Conservation (phyloP, 2,888 invertebrate genomes). For the Phoenoteleia sp. region DNA sequence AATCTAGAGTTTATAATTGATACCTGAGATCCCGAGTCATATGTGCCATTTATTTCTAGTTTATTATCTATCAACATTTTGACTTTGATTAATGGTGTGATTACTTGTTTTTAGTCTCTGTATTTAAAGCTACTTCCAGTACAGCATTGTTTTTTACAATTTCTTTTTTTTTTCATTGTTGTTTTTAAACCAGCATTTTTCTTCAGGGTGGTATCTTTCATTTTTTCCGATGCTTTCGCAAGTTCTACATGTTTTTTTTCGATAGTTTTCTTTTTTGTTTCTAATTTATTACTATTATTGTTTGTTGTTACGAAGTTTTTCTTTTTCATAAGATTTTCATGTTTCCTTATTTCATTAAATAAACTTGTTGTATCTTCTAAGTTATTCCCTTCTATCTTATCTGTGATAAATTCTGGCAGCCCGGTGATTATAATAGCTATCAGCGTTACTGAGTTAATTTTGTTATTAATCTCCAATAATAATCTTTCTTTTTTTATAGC, state of each 20-base stretch:
- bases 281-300: conserved; percentile 31
- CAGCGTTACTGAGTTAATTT: too few relatives aligned
- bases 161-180: conserved; percentile 62
- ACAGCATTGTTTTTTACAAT: conserved; percentile 67
- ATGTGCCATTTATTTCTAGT: conserved; percentile 57
- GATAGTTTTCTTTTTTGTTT: conserved; percentile 70
- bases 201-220: conserved; percentile 64
- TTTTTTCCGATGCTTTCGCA: conserved; percentile 76
- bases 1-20: conserved; percentile 72
- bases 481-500: conserved; percentile 71
- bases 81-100: conserved; percentile 73
- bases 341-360: conserved; percentile 78
- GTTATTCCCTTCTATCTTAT: conserved; percentile 79
- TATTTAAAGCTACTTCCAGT: conserved; percentile 64
- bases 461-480: too few relatives aligned
- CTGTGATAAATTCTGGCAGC: conserved; percentile 77
- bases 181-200: conserved; percentile 70
- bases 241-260: conserved; percentile 73
- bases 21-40: conserved; percentile 74
- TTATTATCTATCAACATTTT: conserved; percentile 67
- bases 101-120: conserved; percentile 67
- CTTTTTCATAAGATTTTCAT: conserved; percentile 76
- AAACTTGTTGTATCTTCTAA: conserved; percentile 77
- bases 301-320: conserved; percentile 69
- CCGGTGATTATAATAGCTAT: conserved; percentile 79